Evolutionary conservation across 2,888 invertebrate species (phyloP).

Genomic region (Drosophila putrida): DNA sequence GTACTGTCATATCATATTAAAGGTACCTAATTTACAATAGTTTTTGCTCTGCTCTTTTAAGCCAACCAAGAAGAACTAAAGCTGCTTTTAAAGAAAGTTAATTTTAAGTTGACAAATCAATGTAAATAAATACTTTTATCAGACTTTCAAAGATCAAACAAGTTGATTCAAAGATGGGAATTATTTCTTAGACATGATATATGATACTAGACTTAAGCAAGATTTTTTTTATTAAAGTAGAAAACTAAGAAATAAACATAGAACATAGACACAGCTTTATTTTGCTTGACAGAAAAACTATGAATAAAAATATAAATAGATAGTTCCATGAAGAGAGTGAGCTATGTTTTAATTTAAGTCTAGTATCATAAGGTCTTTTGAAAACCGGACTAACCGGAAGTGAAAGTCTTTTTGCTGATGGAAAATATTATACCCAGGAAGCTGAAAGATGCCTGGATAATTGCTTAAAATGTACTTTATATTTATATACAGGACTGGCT

Average conservation of each 20-base stretch:
- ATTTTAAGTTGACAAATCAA: constrained; percentile 3
- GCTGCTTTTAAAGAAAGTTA: not conserved
- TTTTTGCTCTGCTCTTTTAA: constrained; percentile 47
- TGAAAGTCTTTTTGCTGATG: not conserved
- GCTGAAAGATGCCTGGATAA: not conserved
- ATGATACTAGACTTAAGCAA: not conserved
- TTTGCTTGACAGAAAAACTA: too few species aligned
- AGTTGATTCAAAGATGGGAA: not conserved
- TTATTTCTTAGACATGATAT: not conserved
- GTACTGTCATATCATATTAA: constrained; percentile 55
- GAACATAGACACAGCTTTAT: too few species aligned
- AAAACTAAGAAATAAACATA: not conserved
- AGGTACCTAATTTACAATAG: constrained; percentile 85
- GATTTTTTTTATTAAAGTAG: not conserved
- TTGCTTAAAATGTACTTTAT: not conserved
- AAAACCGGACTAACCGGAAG: not conserved
- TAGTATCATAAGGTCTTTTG: not conserved
- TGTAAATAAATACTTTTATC: constrained; percentile 3
- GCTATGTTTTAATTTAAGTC: not conserved
- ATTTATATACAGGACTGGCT: constrained; percentile 36
- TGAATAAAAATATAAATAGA: too few species aligned
- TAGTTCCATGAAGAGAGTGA: too few species aligned
- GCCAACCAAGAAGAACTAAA: constrained; percentile 8
- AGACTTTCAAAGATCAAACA: constrained; percentile 7
- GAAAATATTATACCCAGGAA: not conserved